A percentile compares a stretch with the other conserved stretches of the same genome.
These are phyloP conservation scores for Astyanax mexicanus DNA, from an alignment of 2,797 vertebrate genomes.

Conservation along the genomic window DNA sequence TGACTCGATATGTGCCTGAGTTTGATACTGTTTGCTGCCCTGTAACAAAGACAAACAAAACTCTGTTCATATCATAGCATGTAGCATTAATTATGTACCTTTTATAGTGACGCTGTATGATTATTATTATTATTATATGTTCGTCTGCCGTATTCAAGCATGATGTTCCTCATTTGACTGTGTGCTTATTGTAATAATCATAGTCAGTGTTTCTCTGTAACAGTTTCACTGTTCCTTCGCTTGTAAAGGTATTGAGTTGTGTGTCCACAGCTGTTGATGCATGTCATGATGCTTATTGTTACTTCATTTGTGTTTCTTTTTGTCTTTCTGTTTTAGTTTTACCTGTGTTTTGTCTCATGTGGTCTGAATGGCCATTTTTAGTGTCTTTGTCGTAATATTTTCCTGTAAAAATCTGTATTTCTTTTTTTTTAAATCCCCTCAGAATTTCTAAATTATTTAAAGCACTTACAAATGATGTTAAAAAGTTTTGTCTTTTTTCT, in stretches of 20 bases:
- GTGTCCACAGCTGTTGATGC: not conserved
- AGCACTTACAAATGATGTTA: constrained; percentile 22
- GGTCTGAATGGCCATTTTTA: not conserved
- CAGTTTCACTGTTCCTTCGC: constrained; percentile 7
- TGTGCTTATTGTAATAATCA: not conserved
- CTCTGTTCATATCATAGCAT: not conserved
- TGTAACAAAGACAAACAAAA: not conserved
- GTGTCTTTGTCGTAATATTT: constrained; percentile 1
- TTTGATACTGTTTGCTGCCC: constrained; percentile 14
- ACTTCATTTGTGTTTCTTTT: constrained; percentile 7
- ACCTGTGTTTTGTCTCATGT: constrained; percentile 27
- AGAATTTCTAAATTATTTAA: constrained; percentile 28
- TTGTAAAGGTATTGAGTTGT: not conserved
- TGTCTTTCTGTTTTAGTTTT: not conserved
- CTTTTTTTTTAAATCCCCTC: constrained; percentile 13
- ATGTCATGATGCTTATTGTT: constrained; percentile 23
- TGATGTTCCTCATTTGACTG: constrained; percentile 2
- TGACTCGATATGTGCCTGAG: constrained; percentile 19
- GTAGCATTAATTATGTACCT: constrained; percentile 27
- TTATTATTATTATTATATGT: too few species aligned
- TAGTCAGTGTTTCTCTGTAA: not conserved
- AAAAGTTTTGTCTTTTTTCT: not conserved
- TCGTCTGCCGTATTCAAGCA: not conserved
- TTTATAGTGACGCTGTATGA: not conserved
- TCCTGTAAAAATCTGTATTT: constrained; percentile 8